phyloP scores from a whole-genome alignment of 2,113 vertebrate genomes.

The Thermophis baileyi region DNA sequence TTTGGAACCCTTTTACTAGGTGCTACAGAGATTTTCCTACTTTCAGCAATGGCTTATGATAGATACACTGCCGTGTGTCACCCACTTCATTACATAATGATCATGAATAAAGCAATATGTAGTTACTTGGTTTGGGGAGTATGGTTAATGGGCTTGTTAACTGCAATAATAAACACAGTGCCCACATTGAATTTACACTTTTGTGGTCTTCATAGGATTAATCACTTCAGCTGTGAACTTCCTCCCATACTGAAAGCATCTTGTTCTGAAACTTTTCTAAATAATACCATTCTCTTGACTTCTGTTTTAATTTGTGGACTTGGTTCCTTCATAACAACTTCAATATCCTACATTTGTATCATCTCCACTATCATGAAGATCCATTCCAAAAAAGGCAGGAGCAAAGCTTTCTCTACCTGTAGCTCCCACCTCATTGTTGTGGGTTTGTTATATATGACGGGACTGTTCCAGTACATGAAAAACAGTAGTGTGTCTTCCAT shows the following conservation, averaged over 20 bases:
- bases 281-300: constrained; percentile 9
- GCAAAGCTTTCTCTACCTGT: constrained; percentile 13
- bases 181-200: constrained; percentile 33
- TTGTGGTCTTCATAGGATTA: constrained; percentile 10
- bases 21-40: constrained; percentile 31
- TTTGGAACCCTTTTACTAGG: constrained; percentile 40
- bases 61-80: constrained; percentile 21
- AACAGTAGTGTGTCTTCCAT: background rate
- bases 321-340: background rate
- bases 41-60: constrained; percentile 39
- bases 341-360: constrained; percentile 2
- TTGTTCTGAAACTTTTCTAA: constrained; percentile 26
- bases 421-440: constrained; percentile 17
- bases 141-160: constrained; percentile 16
- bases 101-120: constrained; percentile 28
- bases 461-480: background rate
- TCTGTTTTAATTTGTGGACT: background rate
- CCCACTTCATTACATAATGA: too few species aligned
- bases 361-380: constrained; percentile 9
- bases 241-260: constrained; percentile 29
- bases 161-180: constrained; percentile 11
- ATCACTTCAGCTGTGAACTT: constrained; percentile 45
- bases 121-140: constrained; percentile 2
- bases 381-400: background rate
- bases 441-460: background rate